Evolutionary conservation across 64 coral and sea anemone species (phyloP), one percentile per base, ranked within the genome.

Genomic region (Montipora cactus): DNA sequence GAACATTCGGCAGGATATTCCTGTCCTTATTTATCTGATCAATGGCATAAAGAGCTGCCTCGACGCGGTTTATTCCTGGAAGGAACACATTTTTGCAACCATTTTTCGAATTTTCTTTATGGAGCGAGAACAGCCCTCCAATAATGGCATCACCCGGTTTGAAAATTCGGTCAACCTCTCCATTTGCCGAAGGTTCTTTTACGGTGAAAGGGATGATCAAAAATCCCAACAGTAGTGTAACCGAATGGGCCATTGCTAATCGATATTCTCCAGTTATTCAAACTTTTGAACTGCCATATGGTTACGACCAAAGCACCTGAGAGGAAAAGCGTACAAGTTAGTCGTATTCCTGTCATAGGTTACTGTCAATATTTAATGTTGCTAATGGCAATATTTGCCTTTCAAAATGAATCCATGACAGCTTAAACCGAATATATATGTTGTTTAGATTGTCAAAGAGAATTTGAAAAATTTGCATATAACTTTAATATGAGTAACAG

Each of bases 21-120:
- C 21, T 22, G 45, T 88, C 72, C 15, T 93, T 81, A 48, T 93
- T 93, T 48, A 93, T 93, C 88, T 93, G 80, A 5, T 80, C 61
- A 52, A 93, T 22, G 23, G 92, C 74, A 58, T 80, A 88, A 9
- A 93, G 18, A 12, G 81, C 45, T 3, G 92, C 74, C 25, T 93
- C 92, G 11, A 88, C 92, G 1, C 92, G 83, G 15, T 88, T 93
- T 11, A 93, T 53, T 4, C 92, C 92, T 5, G 84, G 76, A 16
- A 88, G 59, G 49, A 79, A 88, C 7, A 88, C 25, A 2, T 75
- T 18, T 7, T 25, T 80, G 64, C 92, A 93, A 1, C 87, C 87
- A 5, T 58, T 23, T 68, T 55, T 13, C 3, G 74, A 52, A 18
- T 69, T 67, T 8, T 88, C 67, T 44, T 45, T 19, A 62, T 93